A percentile compares a stretch with the other conserved stretches of the same genome.
Conservation (phyloP, 1,140 invertebrate genomes). For the Andricus grossulariae region DNA sequence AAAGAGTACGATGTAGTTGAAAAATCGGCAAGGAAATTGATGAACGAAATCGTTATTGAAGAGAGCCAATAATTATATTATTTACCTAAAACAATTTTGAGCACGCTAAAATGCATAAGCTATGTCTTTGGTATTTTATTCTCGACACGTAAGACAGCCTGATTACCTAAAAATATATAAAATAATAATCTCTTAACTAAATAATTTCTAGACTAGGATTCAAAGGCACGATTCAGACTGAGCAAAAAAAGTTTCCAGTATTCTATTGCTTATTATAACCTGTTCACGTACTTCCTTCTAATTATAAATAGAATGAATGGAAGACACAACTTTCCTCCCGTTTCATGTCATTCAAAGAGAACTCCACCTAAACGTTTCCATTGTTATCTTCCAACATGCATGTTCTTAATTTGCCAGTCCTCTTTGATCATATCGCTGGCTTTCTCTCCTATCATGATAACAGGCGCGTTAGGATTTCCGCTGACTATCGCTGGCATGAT, state of each 20-base stretch:
- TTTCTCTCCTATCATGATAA: constrained; percentile 89
- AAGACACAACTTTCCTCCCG: not conserved
- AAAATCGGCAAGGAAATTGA: not conserved
- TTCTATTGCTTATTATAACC: not conserved
- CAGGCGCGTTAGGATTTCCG: constrained; percentile 87
- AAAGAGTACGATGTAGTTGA: too few relatives aligned
- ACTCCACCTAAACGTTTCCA: not conserved
- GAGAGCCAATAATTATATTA: not conserved
- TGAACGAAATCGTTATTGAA: not conserved
- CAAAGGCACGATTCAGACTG: constrained; percentile 21
- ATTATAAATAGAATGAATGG: not conserved
- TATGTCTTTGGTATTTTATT: constrained; percentile 17
- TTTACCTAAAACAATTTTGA: not conserved
- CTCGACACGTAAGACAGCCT: not conserved
- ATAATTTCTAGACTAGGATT: constrained; percentile 12
- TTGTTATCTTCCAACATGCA: constrained; percentile 42
- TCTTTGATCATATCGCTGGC: constrained; percentile 88
- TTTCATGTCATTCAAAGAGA: not conserved
- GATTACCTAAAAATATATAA: not conserved
- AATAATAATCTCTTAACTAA: not conserved
- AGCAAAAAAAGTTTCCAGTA: not conserved
- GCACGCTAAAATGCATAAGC: not conserved
- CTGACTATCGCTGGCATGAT: constrained; percentile 89
- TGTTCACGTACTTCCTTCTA: not conserved
- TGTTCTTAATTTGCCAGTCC: constrained; percentile 78